A percentile compares a stretch with the other conserved stretches of the same genome.
These are phyloP conservation scores for Corythaixoides concolor DNA, from an alignment of 2,113 vertebrate genomes.

Conservation along the genomic window DNA sequence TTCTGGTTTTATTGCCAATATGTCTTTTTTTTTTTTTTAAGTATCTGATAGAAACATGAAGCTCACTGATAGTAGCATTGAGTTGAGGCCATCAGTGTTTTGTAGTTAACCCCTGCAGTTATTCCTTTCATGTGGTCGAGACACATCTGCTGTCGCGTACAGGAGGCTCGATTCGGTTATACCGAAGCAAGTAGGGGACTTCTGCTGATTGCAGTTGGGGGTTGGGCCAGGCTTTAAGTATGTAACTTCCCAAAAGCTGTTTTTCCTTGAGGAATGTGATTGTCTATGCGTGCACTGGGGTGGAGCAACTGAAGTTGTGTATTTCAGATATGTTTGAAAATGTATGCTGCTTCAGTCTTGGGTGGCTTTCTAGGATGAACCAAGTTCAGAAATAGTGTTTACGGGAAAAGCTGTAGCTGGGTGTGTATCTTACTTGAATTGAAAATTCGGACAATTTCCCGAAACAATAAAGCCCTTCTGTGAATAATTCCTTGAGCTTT, in stretches of 20 bases:
- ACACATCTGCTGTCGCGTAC: background rate
- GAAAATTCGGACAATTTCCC: background rate
- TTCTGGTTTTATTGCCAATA: background rate
- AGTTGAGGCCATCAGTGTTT: background rate
- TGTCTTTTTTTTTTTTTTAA: background rate
- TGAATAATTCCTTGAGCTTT: background rate
- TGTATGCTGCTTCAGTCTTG: background rate
- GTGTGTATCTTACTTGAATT: background rate
- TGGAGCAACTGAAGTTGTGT: background rate
- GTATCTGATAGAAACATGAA: background rate
- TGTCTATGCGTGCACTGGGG: accelerated
- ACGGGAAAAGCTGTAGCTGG: background rate
- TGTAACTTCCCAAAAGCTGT: background rate
- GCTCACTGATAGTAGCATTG: background rate
- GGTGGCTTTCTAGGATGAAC: background rate
- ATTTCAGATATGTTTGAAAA: background rate
- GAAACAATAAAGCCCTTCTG: background rate
- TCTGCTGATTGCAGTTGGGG: background rate
- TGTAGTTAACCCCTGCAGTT: background rate
- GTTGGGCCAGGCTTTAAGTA: background rate
- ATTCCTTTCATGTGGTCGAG: background rate
- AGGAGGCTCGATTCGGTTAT: background rate
- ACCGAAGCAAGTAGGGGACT: background rate
- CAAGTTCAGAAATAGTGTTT: background rate
- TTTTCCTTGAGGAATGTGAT: background rate